Evolutionary conservation across 2,797 vertebrate genomes (phyloP).

Genomic region (Enteromius argenteus): DNA sequence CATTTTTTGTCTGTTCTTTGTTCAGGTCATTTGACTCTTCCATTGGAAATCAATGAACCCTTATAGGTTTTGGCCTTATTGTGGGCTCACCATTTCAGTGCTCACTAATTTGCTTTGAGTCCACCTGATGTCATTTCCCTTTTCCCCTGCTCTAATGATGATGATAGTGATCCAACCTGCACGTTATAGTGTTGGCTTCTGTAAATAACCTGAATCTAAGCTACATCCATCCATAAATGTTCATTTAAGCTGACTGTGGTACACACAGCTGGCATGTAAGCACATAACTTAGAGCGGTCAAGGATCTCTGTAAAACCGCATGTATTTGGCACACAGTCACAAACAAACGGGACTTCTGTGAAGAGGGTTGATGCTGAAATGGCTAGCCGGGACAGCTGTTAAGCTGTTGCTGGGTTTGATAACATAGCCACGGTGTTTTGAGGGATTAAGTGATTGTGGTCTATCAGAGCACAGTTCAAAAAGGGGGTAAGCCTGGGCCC

Average conservation of each 20-base stretch:
- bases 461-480: slow-evolving; percentile 70
- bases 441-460: slow-evolving; percentile 79
- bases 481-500: slow-evolving; percentile 63
- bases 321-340: slow-evolving; percentile 25
- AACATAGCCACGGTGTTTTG: slow-evolving; percentile 69
- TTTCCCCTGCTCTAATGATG: slow-evolving; percentile 3
- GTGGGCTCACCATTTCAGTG: slow-evolving; percentile 37
- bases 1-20: slow-evolving; percentile 47
- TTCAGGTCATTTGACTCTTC: slow-evolving; percentile 58
- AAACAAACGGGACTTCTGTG: slow-evolving; percentile 4
- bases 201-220: not conserved
- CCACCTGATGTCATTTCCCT: slow-evolving; percentile 2
- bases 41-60: slow-evolving; percentile 68
- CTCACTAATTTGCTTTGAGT: slow-evolving; percentile 25
- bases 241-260: slow-evolving; percentile 5
- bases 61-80: slow-evolving; percentile 20
- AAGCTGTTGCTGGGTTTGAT: slow-evolving; percentile 61
- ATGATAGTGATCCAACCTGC: slow-evolving; percentile 5
- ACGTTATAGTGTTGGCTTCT: not conserved
- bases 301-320: slow-evolving; percentile 8
- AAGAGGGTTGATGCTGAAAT: slow-evolving; percentile 1
- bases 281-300: not conserved
- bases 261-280: not conserved
- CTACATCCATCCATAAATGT: slow-evolving; percentile 1
- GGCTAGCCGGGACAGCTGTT: slow-evolving; percentile 9